Base-by-base conservation (phyloP, 1,140 invertebrate species). In the Meloidogyne exigua region DNA sequence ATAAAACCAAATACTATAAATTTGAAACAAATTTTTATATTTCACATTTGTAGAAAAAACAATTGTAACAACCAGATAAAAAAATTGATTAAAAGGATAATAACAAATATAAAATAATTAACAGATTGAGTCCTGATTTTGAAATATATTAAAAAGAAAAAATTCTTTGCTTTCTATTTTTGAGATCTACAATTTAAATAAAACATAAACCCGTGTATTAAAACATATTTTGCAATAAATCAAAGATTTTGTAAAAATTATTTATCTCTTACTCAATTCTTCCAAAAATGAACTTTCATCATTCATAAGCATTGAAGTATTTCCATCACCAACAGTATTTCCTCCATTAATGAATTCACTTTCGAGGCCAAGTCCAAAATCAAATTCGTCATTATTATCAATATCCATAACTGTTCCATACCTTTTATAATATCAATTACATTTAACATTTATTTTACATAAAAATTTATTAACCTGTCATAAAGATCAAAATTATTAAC, bases 361-460 rank as follows among this genome's bases (percentile, higher is more conserved):
- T n/a, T 57, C 49, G 5, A 57, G n/a, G 7, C 49, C 49, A 57
- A 57, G 1, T n/a, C 49, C 49, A 57, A 57, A 57, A 57, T 57
- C 49, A 57, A 57, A 57, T 57, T 57, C 49, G 10, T 57, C 49
- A 57, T 57, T n/a, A n/a, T 57, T 57, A 7, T 12, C n/a, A 57
- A 57, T 57, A 57, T 57, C n/a, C 49, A 57, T 57, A n/a, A 57
- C 49, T n/a, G 49, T 57, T 21, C 49, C 49, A 57, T n/a, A 57
- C 18, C 49, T 57, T 57, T 57, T n/a, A n/a, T 18, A 49, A 49
- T 18, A 49, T 44, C 2, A 44, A 49, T 18, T 18, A 57, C n/a
- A 57, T n/a, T 18, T n/a, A 57, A 57, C 21, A 44, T 15, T 42
- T 5, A 42, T 12, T 57, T 57, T 57, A 57, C n/a, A 57, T 57